A percentile compares a stretch with the other conserved stretches of the same genome.
Evolutionary conservation across 1,140 invertebrate genomes (phyloP).

Genomic region (Mizuhopecten yessoensis): DNA sequence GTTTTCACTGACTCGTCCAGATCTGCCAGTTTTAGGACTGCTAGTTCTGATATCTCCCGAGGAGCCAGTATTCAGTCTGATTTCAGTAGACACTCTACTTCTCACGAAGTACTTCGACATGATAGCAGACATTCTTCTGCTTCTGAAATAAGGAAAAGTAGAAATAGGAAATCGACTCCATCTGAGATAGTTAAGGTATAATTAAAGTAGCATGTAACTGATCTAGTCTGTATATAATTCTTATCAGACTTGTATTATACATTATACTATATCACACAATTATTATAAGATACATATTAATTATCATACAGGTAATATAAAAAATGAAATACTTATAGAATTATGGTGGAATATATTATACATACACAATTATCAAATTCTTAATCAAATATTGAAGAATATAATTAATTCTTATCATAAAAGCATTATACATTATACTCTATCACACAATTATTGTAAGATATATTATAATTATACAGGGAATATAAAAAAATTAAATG

Average conservation of each 20-base stretch:
- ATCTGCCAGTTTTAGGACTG: not conserved
- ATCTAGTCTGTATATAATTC: not conserved
- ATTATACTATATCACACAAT: not conserved
- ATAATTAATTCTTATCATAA: no score
- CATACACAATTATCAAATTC: no score
- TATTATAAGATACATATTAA: no score
- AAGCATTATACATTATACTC: no score
- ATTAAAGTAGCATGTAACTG: not conserved
- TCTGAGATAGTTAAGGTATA: constrained; percentile 5
- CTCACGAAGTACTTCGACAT: not conserved
- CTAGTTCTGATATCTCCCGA: not conserved
- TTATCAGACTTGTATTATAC: not conserved
- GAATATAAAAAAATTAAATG: no score
- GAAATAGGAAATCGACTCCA: not conserved
- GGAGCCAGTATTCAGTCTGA: not conserved
- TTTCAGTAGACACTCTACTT: not conserved
- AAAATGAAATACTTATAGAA: no score
- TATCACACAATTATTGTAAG: no score
- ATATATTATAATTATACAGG: no score
- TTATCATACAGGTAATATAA: no score
- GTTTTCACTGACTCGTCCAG: not conserved
- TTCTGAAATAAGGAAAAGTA: not conserved
- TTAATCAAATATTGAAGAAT: no score
- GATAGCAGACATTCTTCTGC: not conserved
- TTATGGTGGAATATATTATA: no score